A percentile compares a stretch with the other conserved stretches of the same genome.
These are phyloP conservation scores for Calliopum simillimum DNA, from an alignment of 2,888 invertebrate genomes.

Conservation along the genomic window DNA sequence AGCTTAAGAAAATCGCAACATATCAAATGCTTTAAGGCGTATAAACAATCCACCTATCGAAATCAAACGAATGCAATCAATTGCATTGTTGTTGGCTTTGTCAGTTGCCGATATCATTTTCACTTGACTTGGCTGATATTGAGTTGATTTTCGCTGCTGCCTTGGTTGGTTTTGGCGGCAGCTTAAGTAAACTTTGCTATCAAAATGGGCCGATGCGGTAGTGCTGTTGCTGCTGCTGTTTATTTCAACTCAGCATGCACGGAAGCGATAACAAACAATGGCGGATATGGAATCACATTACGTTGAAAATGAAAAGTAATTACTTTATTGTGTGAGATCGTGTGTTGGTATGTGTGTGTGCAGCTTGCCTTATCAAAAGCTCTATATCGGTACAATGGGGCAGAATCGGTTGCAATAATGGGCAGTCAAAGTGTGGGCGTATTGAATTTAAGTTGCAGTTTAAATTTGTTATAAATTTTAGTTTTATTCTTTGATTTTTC, in stretches of 20 bases:
- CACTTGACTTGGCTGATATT: too few species aligned
- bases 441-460: neutral
- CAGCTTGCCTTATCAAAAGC: neutral
- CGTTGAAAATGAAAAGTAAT: constrained; percentile 29
- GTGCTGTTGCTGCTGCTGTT: neutral
- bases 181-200: too few species aligned
- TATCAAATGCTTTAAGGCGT: too few species aligned
- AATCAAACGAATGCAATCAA: too few species aligned
- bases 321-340: constrained; percentile 29
- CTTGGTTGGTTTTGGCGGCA: too few species aligned
- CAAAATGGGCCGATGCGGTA: too few species aligned
- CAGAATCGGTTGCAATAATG: neutral
- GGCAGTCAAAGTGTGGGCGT: neutral
- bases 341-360: too few species aligned
- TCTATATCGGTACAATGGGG: neutral
- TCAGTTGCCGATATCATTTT: too few species aligned
- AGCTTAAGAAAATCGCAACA: too few species aligned
- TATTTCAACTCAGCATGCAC: constrained; percentile 21
- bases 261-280: constrained; percentile 38
- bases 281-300: constrained; percentile 35
- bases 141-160: too few species aligned
- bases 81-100: too few species aligned
- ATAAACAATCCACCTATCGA: too few species aligned
- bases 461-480: constrained; percentile 30
- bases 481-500: neutral